phyloP scores from a whole-genome alignment of 1,140 invertebrate genomes.

The Scaptomyza hsui region DNA sequence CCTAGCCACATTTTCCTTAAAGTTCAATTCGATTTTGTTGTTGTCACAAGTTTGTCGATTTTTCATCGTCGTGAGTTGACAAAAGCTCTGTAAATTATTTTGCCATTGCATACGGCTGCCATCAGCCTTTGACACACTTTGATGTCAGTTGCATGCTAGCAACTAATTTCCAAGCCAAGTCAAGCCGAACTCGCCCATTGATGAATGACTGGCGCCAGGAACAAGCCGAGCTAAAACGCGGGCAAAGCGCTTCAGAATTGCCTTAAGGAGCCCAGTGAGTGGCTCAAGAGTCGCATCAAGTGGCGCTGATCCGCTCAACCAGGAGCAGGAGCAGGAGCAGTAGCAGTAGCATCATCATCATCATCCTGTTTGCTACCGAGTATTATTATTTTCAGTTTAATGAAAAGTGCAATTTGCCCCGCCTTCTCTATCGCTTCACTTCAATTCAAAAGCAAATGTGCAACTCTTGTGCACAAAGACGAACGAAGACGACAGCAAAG shows the following conservation, averaged over 20 bases:
- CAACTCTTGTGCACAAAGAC: constrained; percentile 60
- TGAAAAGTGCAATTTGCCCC: constrained; percentile 73
- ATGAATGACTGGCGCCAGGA: constrained; percentile 57
- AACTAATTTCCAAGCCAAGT: constrained; percentile 66
- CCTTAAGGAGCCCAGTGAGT: constrained; percentile 23
- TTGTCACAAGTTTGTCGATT: constrained; percentile 16
- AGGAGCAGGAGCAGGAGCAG: constrained; percentile 17
- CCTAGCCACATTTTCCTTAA: constrained; percentile 38
- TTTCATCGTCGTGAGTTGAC: constrained; percentile 53
- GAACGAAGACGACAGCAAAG: constrained; percentile 44
- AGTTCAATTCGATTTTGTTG: constrained; percentile 24
- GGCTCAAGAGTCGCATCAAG: constrained; percentile 12
- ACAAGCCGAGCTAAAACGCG: constrained; percentile 36
- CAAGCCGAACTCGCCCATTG: constrained; percentile 29
- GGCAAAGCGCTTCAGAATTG: constrained; percentile 43
- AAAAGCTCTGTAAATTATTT: constrained; percentile 79
- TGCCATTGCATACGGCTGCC: constrained; percentile 47
- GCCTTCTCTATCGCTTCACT: constrained; percentile 27
- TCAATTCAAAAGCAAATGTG: constrained; percentile 67
- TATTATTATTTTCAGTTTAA: constrained; percentile 66
- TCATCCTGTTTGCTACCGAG: constrained; percentile 43
- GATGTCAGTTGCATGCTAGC: constrained; percentile 70
- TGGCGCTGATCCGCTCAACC: constrained; percentile 21
- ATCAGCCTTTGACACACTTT: constrained; percentile 71
- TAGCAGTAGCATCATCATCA: constrained; percentile 13